Conservation (phyloP, 2,888 invertebrate genomes). For the Lasioglossum marginatum region DNA sequence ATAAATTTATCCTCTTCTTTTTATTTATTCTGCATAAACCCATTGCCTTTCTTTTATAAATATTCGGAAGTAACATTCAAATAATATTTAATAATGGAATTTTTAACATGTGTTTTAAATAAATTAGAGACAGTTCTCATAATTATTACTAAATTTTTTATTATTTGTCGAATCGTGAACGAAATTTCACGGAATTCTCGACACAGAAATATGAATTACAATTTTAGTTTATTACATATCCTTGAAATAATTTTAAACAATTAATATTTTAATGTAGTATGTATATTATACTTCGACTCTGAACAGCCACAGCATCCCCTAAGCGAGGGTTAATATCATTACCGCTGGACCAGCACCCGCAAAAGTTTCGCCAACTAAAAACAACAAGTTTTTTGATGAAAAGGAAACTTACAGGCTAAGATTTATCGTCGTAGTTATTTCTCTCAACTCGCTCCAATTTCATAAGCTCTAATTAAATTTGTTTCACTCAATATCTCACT, state of each 20-base stretch:
- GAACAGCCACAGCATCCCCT: neutral
- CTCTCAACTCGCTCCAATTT: neutral
- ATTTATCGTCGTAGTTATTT: constrained; percentile 1
- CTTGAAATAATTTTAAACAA: neutral
- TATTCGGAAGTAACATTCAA: no score
- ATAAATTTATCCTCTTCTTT: no score
- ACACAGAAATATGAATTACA: neutral
- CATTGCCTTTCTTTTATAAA: no score
- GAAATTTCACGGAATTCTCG: neutral
- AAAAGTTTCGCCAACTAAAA: neutral
- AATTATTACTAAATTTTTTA: no score
- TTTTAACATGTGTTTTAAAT: no score
- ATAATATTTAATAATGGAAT: no score
- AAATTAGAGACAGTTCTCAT: no score
- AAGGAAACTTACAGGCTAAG: neutral
- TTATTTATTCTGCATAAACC: no score
- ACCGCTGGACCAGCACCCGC: neutral
- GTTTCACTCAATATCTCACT: neutral
- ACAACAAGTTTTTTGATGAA: constrained; percentile 10
- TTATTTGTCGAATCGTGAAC: neutral
- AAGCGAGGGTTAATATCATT: constrained; percentile 4
- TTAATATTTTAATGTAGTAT: neutral
- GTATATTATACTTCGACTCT: neutral
- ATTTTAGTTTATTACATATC: neutral
- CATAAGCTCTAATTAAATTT: constrained; percentile 15